These are phyloP conservation scores for Venturia canescens DNA, from an alignment of 1,140 invertebrate species.

Conservation along the genomic window DNA sequence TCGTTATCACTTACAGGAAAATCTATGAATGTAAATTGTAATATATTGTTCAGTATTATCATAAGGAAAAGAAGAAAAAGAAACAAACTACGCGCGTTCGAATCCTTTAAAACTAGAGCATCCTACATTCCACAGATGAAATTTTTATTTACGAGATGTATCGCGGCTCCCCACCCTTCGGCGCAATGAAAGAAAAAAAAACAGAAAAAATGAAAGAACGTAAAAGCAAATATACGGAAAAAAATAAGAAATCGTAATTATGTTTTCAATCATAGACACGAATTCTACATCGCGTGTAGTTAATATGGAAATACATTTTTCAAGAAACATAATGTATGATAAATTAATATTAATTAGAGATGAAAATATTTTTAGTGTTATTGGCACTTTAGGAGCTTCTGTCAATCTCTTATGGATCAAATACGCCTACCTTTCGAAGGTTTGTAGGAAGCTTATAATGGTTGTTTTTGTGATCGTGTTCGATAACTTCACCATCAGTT, in stretches of 20 bases:
- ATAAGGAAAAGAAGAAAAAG: conserved; percentile 57
- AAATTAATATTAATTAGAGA: conserved; percentile 6
- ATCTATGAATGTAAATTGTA: conserved; percentile 71
- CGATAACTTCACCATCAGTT: neutral
- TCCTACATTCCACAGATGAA: conserved; percentile 71
- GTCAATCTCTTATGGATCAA: conserved; percentile 9
- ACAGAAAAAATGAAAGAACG: neutral
- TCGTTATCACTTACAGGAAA: conserved; percentile 56
- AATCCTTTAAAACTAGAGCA: conserved; percentile 63
- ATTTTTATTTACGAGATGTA: conserved; percentile 54
- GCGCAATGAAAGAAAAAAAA: neutral
- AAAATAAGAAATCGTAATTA: neutral
- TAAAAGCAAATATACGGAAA: neutral
- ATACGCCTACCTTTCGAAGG: neutral
- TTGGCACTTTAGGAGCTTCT: conserved; percentile 23
- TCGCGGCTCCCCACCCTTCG: conserved; percentile 19
- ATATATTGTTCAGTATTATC: conserved; percentile 75
- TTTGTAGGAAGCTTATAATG: conserved; percentile 26
- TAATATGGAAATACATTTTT: conserved; percentile 8
- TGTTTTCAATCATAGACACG: neutral
- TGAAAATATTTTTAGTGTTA: conserved; percentile 23
- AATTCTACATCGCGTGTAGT: neutral
- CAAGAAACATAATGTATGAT: conserved; percentile 10
- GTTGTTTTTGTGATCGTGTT: conserved; percentile 26
- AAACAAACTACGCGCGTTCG: conserved; percentile 51